Evolutionary conservation across 2,888 invertebrate genomes (phyloP), one percentile per base, ranked within the genome.

Genomic region (Aromia moschata): DNA sequence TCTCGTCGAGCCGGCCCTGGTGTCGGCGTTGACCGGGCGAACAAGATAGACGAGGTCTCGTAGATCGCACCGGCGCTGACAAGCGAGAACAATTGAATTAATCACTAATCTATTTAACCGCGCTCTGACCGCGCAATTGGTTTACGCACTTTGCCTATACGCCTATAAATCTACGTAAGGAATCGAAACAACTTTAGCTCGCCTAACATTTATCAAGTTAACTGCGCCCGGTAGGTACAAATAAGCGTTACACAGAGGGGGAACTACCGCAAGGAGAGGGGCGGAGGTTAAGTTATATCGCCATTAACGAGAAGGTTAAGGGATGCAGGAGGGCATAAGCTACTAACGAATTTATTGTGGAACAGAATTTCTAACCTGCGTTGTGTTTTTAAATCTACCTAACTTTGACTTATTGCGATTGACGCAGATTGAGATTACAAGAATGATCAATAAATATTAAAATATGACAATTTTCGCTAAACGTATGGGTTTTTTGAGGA

Each of bases 41-140:
- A 30, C 52, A 52, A 52, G 52, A 52, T 41, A 52, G 40, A 52
- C 30, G 52, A 30, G 30, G 20, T 31, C 52, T 17, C 52, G 17
- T 52, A 52, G 52, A 52, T 52, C 41, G 40, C 41, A 40, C 20
- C 40, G 52, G 52, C 52, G 52, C 52, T 41, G 52, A 52, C 52
- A 52, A 52, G 52, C 52, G 40, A 25, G 52, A 40, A 41, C 52
- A 51, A 57, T 51, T 51, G 49, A 57, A 57, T 57, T 57, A 57
- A 57, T 57, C 49, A 57, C 57, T 57, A 57, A 57, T 57, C 57
- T 57, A 57, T 44, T 57, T 57, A 57, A 45, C 49, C 57, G 38
- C 41, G 14, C 38, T 52, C 36, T 57, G 57, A 51, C 57, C 57
- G 52, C 57, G 51, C 51, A 57, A 57, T 57, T 57, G 57, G 57